phyloP scores from a whole-genome alignment of 2,113 vertebrate genomes.

The Catharus minimus region DNA sequence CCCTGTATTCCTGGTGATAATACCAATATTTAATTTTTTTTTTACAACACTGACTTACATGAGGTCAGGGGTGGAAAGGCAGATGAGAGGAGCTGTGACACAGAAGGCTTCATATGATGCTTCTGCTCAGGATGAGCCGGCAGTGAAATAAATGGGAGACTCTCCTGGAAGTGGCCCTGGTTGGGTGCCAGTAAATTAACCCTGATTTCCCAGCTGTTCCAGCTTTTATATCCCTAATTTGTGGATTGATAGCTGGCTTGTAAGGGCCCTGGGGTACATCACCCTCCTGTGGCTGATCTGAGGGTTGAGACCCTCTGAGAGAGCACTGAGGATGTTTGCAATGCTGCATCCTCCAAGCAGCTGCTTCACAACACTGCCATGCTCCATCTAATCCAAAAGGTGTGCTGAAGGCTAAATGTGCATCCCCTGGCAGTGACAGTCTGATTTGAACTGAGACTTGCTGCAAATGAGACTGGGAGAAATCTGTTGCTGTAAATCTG shows the following conservation, averaged over 20 bases:
- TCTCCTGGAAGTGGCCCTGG: neutral
- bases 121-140: neutral
- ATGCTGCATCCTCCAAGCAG: neutral
- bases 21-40: neutral
- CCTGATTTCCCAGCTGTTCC: neutral
- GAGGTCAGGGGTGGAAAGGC: neutral
- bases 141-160: neutral
- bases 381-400: neutral
- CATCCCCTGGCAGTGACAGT: neutral
- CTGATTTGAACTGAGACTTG: neutral
- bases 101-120: neutral
- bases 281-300: rapidly evolving
- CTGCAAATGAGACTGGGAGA: neutral
- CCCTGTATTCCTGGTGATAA: neutral
- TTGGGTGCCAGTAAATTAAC: neutral
- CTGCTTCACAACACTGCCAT: neutral
- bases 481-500: neutral
- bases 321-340: neutral
- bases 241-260: neutral
- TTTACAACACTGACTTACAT: neutral
- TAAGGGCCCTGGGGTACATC: neutral
- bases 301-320: neutral
- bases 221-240: neutral
- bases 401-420: neutral
- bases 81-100: neutral